Percentiles rank a stretch among this genome's conserved stretches.
Conservation (phyloP, 2,888 invertebrate genomes). For the Sialis lutaria region DNA sequence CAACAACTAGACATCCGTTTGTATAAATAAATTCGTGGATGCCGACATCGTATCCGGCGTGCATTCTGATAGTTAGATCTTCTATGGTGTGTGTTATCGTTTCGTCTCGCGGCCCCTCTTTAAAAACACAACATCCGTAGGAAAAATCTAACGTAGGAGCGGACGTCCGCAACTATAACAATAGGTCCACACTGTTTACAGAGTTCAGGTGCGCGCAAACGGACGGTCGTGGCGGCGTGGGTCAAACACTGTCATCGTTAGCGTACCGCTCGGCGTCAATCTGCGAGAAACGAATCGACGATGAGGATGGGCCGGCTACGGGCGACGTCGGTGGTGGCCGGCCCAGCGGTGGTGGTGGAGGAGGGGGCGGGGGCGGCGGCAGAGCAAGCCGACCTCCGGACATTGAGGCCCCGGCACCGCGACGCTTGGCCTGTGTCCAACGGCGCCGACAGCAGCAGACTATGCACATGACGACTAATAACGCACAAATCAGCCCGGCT, state of each 20-base stretch:
- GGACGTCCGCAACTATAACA: background rate
- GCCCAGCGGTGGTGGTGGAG: slow-evolving; percentile 4
- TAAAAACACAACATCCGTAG: background rate
- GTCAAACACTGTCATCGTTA: slow-evolving; percentile 37
- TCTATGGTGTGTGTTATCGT: no score
- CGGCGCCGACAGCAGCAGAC: slow-evolving; percentile 4
- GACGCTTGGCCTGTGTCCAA: background rate
- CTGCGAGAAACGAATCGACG: slow-evolving; percentile 5
- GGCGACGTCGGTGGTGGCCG: slow-evolving; percentile 3
- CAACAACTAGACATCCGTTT: no score
- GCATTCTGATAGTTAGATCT: no score
- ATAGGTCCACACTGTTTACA: background rate
- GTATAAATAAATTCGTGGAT: no score
- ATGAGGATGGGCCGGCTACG: slow-evolving; percentile 4
- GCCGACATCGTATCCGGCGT: no score
- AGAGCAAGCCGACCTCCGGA: background rate
- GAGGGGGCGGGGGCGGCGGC: slow-evolving; percentile 1
- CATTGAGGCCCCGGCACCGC: no score
- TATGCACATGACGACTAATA: background rate
- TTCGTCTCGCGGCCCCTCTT: no score
- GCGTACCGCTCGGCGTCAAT: slow-evolving; percentile 27
- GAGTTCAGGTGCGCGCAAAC: background rate
- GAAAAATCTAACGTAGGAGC: background rate
- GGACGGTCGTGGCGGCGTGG: slow-evolving; percentile 17
- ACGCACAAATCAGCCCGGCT: slow-evolving; percentile 1